phyloP scores from a whole-genome alignment of 2,888 invertebrate genomes.

The Lamellibrachia satsuma region DNA sequence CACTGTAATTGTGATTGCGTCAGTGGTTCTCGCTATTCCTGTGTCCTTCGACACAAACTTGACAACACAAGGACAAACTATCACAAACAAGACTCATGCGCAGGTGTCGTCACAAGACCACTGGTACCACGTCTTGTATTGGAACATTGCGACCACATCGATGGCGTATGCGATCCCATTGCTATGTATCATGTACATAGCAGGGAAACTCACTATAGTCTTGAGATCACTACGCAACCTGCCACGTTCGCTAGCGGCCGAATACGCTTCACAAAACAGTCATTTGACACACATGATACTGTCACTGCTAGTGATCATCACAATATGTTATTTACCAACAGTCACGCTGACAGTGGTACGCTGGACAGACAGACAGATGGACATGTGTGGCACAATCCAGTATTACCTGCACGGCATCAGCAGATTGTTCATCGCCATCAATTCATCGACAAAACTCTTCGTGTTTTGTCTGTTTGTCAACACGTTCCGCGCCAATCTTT shows the following conservation, averaged over 20 bases:
- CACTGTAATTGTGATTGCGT: conserved; percentile 28
- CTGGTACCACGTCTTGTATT: conserved; percentile 34
- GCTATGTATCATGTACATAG: conserved; percentile 24
- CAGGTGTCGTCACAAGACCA: conserved; percentile 28
- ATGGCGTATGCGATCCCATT: conserved; percentile 32
- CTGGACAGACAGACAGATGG: conserved; percentile 26
- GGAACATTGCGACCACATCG: conserved; percentile 27
- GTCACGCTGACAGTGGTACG: conserved; percentile 18
- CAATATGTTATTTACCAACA: conserved; percentile 35
- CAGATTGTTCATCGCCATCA: conserved; percentile 36
- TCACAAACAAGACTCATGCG: not conserved
- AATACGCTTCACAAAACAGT: conserved; percentile 26
- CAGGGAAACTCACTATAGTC: conserved; percentile 21
- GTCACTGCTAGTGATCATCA: conserved; percentile 29
- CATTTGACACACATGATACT: conserved; percentile 38
- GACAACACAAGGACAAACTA: not conserved
- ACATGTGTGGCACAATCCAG: conserved; percentile 32
- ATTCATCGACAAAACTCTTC: conserved; percentile 35
- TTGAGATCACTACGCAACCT: conserved; percentile 27
- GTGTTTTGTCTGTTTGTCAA: conserved; percentile 32
- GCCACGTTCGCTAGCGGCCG: conserved; percentile 27
- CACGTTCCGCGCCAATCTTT: conserved; percentile 25
- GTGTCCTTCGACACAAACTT: conserved; percentile 34
- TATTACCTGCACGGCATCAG: conserved; percentile 35
- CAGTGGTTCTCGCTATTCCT: conserved; percentile 32